Evolutionary conservation across 1,140 invertebrate genomes (phyloP), one percentile per base, ranked within the genome.

Genomic region (Drosophila santomea): DNA sequence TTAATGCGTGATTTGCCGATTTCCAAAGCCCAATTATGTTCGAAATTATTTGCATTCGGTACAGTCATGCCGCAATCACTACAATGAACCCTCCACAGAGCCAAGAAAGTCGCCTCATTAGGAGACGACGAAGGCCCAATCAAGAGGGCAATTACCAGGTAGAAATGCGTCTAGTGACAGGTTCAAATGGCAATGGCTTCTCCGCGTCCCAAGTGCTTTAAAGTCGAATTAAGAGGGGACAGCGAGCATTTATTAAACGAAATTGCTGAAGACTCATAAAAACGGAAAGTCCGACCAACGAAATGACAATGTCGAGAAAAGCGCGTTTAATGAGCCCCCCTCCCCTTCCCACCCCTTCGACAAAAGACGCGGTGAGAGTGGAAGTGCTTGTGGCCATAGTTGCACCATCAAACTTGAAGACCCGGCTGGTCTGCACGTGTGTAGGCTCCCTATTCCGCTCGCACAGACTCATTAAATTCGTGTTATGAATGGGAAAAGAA

Each of bases 401-500:
- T 48, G 60, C 69, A 63, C 56, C 35, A 47, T 39, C 59, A 36
- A 38, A 15, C 43, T 5, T 11, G n/a, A 12, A 8, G 48, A 32
- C 8, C 28, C 7, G 7, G 10, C 48, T 11, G n/a, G 47, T 39
- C 43, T 52, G 54, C 52, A 59, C 64, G 51, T 55, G 63, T 68
- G 69, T 41, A 56, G 32, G 63, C 14, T 15, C 39, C 47, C 32
- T 32, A 38, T 44, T 23, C 11, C 36, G 43, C 56, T 54, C 15
- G 12, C 41, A 36, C 32, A 48, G 45, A 17, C 32, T 75, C 75
- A 86, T 90, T 86, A 86, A 86, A 90, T 79, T 76, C 86, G 66
- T 83, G 86, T 80, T 86, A 90, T 91, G 78, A 81, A 90, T 89
- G 84, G 90, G 75, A 85, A 82, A 80, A 91, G 85, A 91, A 91